These are phyloP conservation scores for Catamblyrhynchus diadema DNA, from an alignment of 2,797 vertebrate species.

Conservation along the genomic window DNA sequence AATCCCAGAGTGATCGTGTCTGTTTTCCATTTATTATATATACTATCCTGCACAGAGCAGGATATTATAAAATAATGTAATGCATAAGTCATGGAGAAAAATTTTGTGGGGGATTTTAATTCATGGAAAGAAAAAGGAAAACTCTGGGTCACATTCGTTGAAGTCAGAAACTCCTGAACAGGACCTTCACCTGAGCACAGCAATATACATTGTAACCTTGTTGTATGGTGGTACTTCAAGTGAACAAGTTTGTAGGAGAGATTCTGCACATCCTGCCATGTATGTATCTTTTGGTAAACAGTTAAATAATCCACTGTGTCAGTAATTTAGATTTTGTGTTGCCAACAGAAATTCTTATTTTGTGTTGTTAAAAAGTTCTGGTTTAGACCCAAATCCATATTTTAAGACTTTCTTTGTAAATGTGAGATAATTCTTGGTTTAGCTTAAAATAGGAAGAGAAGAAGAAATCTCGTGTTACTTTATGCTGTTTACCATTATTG, in stretches of 20 bases:
- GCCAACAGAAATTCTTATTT: neutral
- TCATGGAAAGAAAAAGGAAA: neutral
- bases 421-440: neutral
- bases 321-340: neutral
- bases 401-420: neutral
- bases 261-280: neutral
- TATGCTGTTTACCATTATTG: neutral
- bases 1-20: neutral
- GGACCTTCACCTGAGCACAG: neutral
- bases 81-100: neutral
- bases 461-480: neutral
- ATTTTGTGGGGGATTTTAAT: neutral
- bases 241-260: neutral
- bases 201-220: fast-evolving
- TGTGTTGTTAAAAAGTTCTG: neutral
- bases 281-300: neutral
- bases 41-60: neutral
- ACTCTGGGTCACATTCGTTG: neutral
- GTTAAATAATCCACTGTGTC: neutral
- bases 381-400: fast-evolving
- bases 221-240: neutral
- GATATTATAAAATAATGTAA: conserved; percentile 3
- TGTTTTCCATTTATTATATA: conserved; percentile 1
- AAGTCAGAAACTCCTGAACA: neutral
- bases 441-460: neutral